Evolutionary conservation across 2,113 vertebrate species (phyloP), one percentile per base, ranked within the genome.

Genomic region (Actinemys pallida): DNA sequence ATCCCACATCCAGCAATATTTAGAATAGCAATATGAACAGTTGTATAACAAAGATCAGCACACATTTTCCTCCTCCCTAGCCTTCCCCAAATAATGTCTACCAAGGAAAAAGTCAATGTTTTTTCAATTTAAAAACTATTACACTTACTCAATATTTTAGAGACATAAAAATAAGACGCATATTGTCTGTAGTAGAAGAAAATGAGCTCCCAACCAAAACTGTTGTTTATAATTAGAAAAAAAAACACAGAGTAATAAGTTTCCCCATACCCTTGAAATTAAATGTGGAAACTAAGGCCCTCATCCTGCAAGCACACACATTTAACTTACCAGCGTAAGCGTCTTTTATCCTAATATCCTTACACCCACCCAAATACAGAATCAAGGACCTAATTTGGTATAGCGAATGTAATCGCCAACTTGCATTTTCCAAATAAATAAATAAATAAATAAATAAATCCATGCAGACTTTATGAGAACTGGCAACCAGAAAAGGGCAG

Each of bases 61-160:
- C 3, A 39, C 13, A 0, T 20, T 50, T 24, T 24, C 42, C 27
- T 12, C 17, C 39, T 9, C 6, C 11, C 16, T 2, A 1, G 6
- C 75, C 50, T 6, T 17, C 79, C 49, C 8, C 45, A 16, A 90
- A 49, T 13, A 29, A 14, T 13, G 22, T 13, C 11, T 39, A 2
- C 20, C 27, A n/a, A 12, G 72, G 52, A 27, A 35, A 20, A 20
- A 52, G 53, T 1, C 59, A n/a, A 19, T 8, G 75, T 10, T 50
- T 10, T 27, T 57, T 9, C 1, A 0, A 19, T 76, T 35, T 20
- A 29, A 27, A 1, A 56, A 8, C 2, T 1, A 52, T 1, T 6
- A 27, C 5, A 8, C 6, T 2, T 24, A 8, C 54, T 82, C 10
- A 5, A 0, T 8, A 29, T 42, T 27, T n/a, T 12, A 72, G 62